Conservation (phyloP, 2,888 invertebrate genomes). For the Bhutanitis thaidina region DNA sequence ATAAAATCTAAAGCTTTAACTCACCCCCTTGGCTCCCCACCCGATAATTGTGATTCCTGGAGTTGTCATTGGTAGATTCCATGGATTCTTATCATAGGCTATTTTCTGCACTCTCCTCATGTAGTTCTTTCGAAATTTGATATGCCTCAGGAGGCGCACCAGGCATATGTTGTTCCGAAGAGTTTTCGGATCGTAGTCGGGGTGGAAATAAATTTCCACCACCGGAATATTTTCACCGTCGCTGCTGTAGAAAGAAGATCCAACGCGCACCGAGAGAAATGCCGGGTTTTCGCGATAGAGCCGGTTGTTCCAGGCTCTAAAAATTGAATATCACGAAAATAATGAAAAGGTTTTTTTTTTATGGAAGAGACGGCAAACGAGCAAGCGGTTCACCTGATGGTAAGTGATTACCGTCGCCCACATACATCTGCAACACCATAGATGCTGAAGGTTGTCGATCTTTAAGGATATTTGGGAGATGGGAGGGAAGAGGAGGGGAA, state of each 20-base stretch:
- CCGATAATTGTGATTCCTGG: constrained; percentile 29
- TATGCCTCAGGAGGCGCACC: constrained; percentile 40
- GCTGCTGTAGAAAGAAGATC: constrained; percentile 47
- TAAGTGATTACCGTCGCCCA: no score
- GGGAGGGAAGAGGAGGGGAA: no score
- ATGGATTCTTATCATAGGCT: constrained; percentile 28
- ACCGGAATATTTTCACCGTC: constrained; percentile 53
- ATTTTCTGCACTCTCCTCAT: constrained; percentile 9
- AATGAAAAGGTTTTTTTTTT: no score
- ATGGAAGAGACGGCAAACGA: no score
- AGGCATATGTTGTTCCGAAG: constrained; percentile 54
- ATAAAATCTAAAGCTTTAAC: no score
- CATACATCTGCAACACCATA: no score
- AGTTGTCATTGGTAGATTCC: constrained; percentile 36
- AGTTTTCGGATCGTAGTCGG: constrained; percentile 48
- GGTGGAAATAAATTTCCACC: constrained; percentile 59
- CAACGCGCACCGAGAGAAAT: constrained; percentile 52
- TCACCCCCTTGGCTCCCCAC: constrained; percentile 18
- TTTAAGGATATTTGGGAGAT: no score
- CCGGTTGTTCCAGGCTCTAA: constrained; percentile 61
- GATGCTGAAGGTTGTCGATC: no score
- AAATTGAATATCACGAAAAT: no score
- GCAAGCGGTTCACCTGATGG: no score
- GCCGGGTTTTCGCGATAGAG: constrained; percentile 63
- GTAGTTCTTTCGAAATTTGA: constrained; percentile 19